phyloP scores from a whole-genome alignment of 2,797 vertebrate species.

The Halcyon chelicuti region DNA sequence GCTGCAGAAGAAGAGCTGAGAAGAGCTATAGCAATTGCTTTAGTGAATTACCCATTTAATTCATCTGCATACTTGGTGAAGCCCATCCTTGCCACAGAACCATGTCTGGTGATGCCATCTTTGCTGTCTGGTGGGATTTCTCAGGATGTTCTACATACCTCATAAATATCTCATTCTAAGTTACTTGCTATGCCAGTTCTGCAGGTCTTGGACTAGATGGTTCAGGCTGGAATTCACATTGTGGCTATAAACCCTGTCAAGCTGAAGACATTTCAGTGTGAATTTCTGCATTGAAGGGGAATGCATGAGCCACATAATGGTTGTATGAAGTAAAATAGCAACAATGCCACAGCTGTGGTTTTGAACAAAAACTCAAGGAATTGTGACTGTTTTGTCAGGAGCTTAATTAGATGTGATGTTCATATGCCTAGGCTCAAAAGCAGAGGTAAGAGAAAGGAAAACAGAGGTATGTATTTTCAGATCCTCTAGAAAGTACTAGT shows the following conservation, averaged over 20 bases:
- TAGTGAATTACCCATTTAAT: background rate
- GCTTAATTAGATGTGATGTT: background rate
- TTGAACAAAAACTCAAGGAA: background rate
- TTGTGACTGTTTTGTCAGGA: background rate
- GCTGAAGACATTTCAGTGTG: background rate
- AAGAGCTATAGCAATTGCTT: background rate
- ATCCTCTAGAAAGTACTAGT: background rate
- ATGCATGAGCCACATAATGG: background rate
- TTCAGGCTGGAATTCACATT: background rate
- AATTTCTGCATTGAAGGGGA: constrained; percentile 2
- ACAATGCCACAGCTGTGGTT: background rate
- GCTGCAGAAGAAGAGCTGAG: background rate
- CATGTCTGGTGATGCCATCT: background rate
- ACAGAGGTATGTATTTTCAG: background rate
- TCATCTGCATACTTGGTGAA: background rate
- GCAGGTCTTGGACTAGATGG: background rate
- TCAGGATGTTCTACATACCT: background rate
- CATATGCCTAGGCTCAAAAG: background rate
- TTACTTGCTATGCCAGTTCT: background rate
- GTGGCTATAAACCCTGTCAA: background rate
- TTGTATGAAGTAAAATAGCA: background rate
- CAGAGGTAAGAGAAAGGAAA: background rate
- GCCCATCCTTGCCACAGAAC: background rate
- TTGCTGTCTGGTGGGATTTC: background rate
- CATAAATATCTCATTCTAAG: background rate